These are phyloP conservation scores for Ceyx melanurus DNA, from an alignment of 2,113 vertebrate species.

Conservation along the genomic window DNA sequence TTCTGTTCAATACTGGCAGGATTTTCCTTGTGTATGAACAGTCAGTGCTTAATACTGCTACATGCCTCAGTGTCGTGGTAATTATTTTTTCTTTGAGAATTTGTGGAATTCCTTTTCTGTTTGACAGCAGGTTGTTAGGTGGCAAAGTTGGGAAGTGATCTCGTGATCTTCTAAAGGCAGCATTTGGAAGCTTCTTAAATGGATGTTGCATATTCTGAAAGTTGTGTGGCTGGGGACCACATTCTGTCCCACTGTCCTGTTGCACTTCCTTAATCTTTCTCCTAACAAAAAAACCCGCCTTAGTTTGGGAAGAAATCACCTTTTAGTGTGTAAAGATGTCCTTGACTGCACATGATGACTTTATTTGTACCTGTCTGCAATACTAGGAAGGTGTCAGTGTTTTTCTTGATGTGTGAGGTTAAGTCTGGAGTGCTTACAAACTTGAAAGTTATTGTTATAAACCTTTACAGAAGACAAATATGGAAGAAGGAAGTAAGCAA, in stretches of 20 bases:
- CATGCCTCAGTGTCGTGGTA: neutral
- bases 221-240: neutral
- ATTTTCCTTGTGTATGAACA: neutral
- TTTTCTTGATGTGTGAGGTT: neutral
- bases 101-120: neutral
- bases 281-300: neutral
- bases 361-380: neutral
- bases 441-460: neutral
- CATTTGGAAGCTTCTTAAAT: neutral
- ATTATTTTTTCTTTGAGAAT: neutral
- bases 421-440: neutral
- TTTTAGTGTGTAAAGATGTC: neutral
- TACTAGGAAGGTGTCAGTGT: neutral
- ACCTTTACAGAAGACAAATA: neutral
- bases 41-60: neutral
- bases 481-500: neutral
- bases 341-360: accelerated
- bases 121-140: neutral
- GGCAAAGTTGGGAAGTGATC: neutral
- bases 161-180: neutral
- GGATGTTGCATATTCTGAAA: neutral
- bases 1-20: neutral
- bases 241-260: neutral
- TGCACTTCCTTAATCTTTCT: neutral
- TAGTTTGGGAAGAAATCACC: neutral